Evolutionary conservation across 2,888 invertebrate genomes (phyloP).

Genomic region (Chironomus riparius): DNA sequence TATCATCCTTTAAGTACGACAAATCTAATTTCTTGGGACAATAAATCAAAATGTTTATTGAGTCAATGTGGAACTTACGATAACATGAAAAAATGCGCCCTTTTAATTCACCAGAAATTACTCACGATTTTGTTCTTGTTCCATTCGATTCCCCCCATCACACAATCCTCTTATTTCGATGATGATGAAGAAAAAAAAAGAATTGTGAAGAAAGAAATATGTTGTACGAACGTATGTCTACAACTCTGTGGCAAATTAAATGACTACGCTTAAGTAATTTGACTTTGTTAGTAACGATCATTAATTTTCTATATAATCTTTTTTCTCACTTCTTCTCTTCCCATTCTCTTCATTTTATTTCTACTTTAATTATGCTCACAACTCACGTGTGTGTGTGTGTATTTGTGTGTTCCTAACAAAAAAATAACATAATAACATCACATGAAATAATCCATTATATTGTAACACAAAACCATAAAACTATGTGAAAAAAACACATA

Average conservation of each 20-base stretch:
- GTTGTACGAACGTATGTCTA: neutral
- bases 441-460: conserved; percentile 34
- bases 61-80: too few species aligned
- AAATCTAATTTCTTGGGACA: too few species aligned
- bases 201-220: neutral
- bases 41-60: too few species aligned
- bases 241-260: conserved; percentile 8
- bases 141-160: neutral
- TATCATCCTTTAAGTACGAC: too few species aligned
- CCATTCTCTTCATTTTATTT: neutral
- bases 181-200: neutral
- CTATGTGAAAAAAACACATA: neutral
- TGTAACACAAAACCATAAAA: neutral
- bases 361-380: neutral
- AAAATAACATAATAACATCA: conserved; percentile 12
- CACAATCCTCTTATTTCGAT: too few species aligned
- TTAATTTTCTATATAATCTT: conserved; percentile 16
- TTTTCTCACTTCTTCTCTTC: conserved; percentile 12
- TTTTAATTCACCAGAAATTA: too few species aligned
- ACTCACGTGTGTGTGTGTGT: neutral
- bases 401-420: neutral
- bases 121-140: too few species aligned
- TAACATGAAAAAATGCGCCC: too few species aligned
- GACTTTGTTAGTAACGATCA: conserved; percentile 15
- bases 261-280: conserved; percentile 15